Evolutionary conservation across 2,113 vertebrate species (phyloP), one percentile per base, ranked within the genome.

Genomic region (Takifugu flavidus): DNA sequence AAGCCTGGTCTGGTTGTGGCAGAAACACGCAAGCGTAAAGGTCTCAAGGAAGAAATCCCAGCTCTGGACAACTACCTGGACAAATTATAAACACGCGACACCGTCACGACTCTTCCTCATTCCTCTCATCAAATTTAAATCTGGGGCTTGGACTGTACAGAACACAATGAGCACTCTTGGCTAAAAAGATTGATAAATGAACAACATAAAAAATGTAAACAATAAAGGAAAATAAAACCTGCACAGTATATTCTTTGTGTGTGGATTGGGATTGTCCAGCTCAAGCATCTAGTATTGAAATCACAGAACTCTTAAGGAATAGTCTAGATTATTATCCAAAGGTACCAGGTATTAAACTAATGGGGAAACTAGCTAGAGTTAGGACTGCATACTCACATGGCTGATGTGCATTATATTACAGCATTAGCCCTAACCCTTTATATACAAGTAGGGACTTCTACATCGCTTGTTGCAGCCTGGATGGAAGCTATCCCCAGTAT

Each of bases 1-100:
- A 93, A 94, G 3, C 94, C 96, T 0, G 77, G 50, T 54, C 74
- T 91, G 8, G 90, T 98, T 51, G 93, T 99, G 14, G 75, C 85
- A 0, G 95, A 95, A 0, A 95, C 93, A 2, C 94, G 94, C 53
- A 98, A 97, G 31, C 93, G 96, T 57, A 99, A 98, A 79, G 95
- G 95, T 65, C 90, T 98, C 15, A 96, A 98, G 75, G 96, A 99
- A 68, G 95, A 94, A 13, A 86, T 99, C 69, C 93, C 95, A 0
- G 91, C 93, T 5, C 85, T 98, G 62, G 96, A 99, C 77, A 98
- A 98, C 92, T 99, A 94, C 92, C 91, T 98, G 62, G 96, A 98
- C 85, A 98, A 98, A 77, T 82, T 96, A 88, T 96, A 93, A 90
- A 79, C 28, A 28, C 70, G 47, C 78, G 27, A 8, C 44, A 67